Conservation (phyloP, 2,113 vertebrate species). For the Pontoporia blainvillei region DNA sequence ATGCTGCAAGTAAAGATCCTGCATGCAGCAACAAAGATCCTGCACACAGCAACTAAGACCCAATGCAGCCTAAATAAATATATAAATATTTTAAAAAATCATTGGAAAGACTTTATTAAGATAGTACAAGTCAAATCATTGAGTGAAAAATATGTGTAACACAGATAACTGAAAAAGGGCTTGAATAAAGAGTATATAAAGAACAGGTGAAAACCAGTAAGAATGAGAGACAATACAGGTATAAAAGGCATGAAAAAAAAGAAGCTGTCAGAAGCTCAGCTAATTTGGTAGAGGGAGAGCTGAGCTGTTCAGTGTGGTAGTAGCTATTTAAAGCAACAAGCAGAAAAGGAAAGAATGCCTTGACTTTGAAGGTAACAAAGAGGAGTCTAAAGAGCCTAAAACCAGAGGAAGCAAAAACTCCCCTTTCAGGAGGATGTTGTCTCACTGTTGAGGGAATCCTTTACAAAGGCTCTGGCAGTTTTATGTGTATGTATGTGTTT, state of each 20-base stretch:
- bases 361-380: not conserved
- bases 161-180: not conserved
- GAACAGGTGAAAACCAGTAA: not conserved
- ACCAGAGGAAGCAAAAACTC: not conserved
- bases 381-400: not conserved
- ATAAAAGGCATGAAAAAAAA: not conserved
- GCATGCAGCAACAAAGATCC: no score
- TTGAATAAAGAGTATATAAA: not conserved
- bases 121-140: not conserved
- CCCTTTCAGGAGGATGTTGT: accelerated
- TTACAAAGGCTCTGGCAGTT: not conserved
- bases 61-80: no score
- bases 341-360: not conserved
- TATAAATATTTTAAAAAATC: not conserved
- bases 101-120: not conserved
- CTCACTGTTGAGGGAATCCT: not conserved
- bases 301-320: not conserved
- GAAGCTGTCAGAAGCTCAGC: not conserved
- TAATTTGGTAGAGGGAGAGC: not conserved
- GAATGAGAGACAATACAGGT: not conserved
- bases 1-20: no score
- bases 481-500: not conserved
- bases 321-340: not conserved
- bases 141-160: not conserved
- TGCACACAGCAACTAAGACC: no score